Evolutionary conservation across 2,888 invertebrate genomes (phyloP).

Genomic region (Dolichopus griseipennis): DNA sequence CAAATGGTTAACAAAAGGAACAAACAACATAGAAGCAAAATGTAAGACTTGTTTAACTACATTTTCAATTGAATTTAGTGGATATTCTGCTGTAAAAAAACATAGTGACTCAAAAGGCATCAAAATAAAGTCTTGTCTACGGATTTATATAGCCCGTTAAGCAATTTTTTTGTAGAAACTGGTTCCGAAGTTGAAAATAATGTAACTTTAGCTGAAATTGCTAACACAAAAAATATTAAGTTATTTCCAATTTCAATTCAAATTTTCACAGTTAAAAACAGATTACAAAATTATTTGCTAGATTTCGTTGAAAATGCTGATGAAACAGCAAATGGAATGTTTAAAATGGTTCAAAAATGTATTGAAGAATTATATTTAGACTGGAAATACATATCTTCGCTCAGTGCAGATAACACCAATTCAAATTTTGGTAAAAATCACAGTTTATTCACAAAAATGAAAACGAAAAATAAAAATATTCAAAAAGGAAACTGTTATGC

Average conservation of each 20-base stretch:
- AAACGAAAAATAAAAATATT: neutral
- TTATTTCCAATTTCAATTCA: conserved; percentile 11
- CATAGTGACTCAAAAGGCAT: too few species aligned
- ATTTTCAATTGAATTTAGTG: too few species aligned
- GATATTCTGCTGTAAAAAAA: too few species aligned
- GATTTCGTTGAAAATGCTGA: conserved; percentile 13
- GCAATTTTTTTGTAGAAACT: too few species aligned
- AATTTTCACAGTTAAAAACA: conserved; percentile 9
- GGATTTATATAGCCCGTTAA: too few species aligned
- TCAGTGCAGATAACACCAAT: conserved; percentile 13
- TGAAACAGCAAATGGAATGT: conserved; percentile 12
- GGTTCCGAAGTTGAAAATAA: too few species aligned
- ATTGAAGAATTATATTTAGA: conserved; percentile 9
- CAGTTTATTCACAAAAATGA: neutral
- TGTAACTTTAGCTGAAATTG: too few species aligned
- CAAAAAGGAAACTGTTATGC: conserved; percentile 11
- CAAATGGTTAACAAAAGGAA: too few species aligned
- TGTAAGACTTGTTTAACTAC: too few species aligned
- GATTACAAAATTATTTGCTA: conserved; percentile 12
- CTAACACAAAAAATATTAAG: conserved; percentile 10
- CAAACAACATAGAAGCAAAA: too few species aligned
- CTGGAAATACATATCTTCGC: neutral
- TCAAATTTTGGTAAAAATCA: conserved; percentile 14
- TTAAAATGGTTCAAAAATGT: conserved; percentile 10
- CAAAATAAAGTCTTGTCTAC: too few species aligned